Conservation (phyloP, 2,797 vertebrate genomes). For the Melanotaenia boesemani region DNA sequence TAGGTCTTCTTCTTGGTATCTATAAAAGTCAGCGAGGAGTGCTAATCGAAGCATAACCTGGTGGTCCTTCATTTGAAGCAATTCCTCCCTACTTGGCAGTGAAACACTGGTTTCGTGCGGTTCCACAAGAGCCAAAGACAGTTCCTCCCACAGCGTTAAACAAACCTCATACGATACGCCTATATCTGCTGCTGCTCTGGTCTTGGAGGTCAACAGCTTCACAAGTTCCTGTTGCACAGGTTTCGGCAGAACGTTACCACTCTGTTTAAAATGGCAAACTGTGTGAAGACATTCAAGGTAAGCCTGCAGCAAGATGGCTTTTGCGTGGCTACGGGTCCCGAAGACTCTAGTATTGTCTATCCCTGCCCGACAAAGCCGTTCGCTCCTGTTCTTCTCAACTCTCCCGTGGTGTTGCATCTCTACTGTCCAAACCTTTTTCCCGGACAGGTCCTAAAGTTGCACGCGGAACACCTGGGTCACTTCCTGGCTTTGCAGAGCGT, state of each 20-base stretch:
- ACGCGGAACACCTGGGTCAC: background rate
- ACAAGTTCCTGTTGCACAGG: background rate
- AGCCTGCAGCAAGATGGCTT: conserved; percentile 31
- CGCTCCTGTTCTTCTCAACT: background rate
- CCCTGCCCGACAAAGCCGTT: background rate
- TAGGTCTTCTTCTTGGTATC: conserved; percentile 12
- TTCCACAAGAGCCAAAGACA: no score
- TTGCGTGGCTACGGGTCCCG: conserved; percentile 36
- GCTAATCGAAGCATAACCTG: conserved; percentile 15
- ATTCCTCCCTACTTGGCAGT: no score
- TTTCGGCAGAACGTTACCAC: rapidly evolving
- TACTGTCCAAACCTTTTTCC: background rate
- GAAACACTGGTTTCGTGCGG: no score
- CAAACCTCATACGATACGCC: no score
- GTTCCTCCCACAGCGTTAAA: no score
- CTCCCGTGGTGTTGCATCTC: background rate
- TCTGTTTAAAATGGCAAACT: conserved; percentile 17
- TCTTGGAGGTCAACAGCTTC: conserved; percentile 16
- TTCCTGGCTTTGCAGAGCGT: background rate
- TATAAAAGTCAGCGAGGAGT: conserved; percentile 35
- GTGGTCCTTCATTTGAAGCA: no score
- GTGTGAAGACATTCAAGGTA: conserved; percentile 25
- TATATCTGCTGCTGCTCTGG: no score
- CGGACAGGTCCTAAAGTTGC: background rate
- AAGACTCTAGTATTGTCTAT: background rate